Percentiles rank a stretch among this genome's conserved stretches.
phyloP scores from a whole-genome alignment of 2,888 invertebrate species.

The Mythimna ferrago region DNA sequence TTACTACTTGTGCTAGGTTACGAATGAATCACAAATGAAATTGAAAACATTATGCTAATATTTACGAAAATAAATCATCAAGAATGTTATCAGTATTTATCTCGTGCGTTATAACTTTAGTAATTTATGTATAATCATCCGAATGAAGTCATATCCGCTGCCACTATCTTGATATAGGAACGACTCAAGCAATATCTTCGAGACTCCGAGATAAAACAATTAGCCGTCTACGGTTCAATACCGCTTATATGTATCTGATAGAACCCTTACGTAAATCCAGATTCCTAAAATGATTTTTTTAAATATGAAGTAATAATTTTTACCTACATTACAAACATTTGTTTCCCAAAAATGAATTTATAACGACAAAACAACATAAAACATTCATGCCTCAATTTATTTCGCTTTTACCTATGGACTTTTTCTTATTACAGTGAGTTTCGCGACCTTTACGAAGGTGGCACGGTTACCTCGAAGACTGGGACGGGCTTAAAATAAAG shows the following conservation, averaged over 20 bases:
- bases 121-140: conserved; percentile 46
- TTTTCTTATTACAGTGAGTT: conserved; percentile 18
- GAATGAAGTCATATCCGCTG: conserved; percentile 55
- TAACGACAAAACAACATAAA: conserved; percentile 19
- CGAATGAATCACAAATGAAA: conserved; percentile 55
- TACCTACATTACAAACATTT: not conserved
- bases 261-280: not conserved
- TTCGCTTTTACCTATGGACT: conserved; percentile 1
- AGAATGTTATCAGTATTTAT: conserved; percentile 59
- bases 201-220: conserved; percentile 42
- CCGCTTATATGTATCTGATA: conserved; percentile 3
- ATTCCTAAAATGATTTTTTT: not conserved
- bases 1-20: conserved; percentile 44
- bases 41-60: conserved; percentile 58
- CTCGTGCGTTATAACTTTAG: conserved; percentile 30
- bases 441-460: conserved; percentile 9
- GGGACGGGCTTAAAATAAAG: conserved; percentile 4
- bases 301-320: not conserved
- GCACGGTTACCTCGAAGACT: conserved; percentile 39
- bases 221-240: conserved; percentile 30
- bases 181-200: conserved; percentile 28
- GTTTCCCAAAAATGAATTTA: conserved; percentile 1
- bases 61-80: conserved; percentile 57
- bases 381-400: conserved; percentile 26
- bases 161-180: conserved; percentile 40